These are phyloP conservation scores for Apotomis turbidana DNA, from an alignment of 2,888 invertebrate genomes.

Conservation along the genomic window DNA sequence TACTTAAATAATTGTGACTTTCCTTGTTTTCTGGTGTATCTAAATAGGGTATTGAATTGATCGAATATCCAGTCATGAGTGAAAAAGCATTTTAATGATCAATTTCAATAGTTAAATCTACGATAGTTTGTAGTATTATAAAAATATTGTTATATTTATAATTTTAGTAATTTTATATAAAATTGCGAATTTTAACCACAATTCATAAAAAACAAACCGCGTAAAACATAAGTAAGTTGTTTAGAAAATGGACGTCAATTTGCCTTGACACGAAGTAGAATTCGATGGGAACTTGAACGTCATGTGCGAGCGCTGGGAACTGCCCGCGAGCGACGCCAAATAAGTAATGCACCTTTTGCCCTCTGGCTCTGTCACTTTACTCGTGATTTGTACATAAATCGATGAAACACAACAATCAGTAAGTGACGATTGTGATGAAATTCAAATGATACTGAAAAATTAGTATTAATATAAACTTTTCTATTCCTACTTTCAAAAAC, in stretches of 20 bases:
- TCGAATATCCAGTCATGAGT: too few species aligned
- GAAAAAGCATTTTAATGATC: too few species aligned
- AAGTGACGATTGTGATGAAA: not conserved
- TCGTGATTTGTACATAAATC: slow-evolving; percentile 64
- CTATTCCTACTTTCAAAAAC: too few species aligned
- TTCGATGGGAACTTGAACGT: slow-evolving; percentile 57
- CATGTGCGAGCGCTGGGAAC: slow-evolving; percentile 61
- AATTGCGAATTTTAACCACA: too few species aligned
- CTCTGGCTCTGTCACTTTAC: slow-evolving; percentile 62
- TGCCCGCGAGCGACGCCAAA: slow-evolving; percentile 63
- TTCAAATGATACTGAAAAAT: not conserved
- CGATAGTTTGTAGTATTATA: too few species aligned
- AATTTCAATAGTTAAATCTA: too few species aligned
- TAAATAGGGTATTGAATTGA: too few species aligned
- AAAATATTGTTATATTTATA: too few species aligned
- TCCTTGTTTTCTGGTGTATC: too few species aligned
- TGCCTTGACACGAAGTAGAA: slow-evolving; percentile 15
- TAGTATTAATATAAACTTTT: too few species aligned
- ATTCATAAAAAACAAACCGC: not conserved
- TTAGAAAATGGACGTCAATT: slow-evolving; percentile 9
- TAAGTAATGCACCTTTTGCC: slow-evolving; percentile 43
- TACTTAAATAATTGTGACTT: too few species aligned
- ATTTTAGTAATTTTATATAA: too few species aligned
- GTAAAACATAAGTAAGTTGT: not conserved
- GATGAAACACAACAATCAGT: slow-evolving; percentile 39